Percentiles rank a stretch among this genome's conserved stretches.
Evolutionary conservation across 2,113 vertebrate species (phyloP).

Genomic region (Aegotheles bennettii): DNA sequence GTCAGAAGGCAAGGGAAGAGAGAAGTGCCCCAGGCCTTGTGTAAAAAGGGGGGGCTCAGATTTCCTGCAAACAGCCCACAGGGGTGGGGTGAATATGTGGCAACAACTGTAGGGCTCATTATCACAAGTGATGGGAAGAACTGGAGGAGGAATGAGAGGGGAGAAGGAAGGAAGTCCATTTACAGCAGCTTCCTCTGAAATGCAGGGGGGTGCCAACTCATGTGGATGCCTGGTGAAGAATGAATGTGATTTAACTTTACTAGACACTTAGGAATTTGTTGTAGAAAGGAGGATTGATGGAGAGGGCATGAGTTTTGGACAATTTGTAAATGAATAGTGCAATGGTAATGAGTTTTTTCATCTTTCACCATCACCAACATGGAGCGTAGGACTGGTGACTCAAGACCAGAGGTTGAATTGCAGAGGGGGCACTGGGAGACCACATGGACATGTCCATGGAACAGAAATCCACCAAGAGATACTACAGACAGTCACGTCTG

Average conservation of each 20-base stretch:
- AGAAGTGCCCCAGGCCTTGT: neutral
- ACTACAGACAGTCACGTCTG: neutral
- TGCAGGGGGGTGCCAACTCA: neutral
- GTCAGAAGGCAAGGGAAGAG: neutral
- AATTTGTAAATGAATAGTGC: neutral
- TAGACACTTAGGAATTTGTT: neutral
- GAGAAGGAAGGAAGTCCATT: neutral
- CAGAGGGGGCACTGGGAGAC: rapidly evolving
- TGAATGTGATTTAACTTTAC: slow-evolving; percentile 24
- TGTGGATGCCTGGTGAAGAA: neutral
- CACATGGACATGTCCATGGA: neutral
- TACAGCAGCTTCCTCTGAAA: neutral
- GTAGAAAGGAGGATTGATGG: slow-evolving; percentile 31
- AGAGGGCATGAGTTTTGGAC: neutral
- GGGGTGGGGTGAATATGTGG: neutral
- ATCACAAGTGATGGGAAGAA: neutral
- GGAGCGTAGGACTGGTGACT: neutral
- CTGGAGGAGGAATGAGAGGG: neutral
- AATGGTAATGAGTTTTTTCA: neutral
- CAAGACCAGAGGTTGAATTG: neutral
- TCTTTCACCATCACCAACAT: neutral
- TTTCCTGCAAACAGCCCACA: neutral
- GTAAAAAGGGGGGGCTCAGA: neutral
- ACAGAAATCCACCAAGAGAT: neutral
- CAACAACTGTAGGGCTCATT: neutral